Evolutionary conservation across 2,888 invertebrate genomes (phyloP).

Genomic region (Atrina japonica): DNA sequence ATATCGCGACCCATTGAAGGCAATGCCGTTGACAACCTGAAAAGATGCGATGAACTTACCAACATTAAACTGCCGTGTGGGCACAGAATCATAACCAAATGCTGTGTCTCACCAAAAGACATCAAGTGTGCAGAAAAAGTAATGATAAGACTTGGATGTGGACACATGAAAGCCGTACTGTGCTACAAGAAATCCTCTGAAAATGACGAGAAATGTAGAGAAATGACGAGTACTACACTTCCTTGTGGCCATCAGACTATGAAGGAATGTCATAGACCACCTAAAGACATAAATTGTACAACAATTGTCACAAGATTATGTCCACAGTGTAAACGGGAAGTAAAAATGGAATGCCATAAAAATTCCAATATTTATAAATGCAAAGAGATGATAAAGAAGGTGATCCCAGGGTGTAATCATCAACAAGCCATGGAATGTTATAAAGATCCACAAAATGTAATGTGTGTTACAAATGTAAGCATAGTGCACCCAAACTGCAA

Average conservation of each 20-base stretch:
- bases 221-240: neutral
- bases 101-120: neutral
- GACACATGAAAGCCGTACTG: constrained; percentile 1
- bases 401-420: constrained; percentile 4
- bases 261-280: neutral
- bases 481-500: too few species aligned
- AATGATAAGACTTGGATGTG: neutral
- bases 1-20: too few species aligned
- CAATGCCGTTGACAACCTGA: too few species aligned
- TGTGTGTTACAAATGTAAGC: too few species aligned
- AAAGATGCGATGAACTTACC: neutral
- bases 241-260: constrained; percentile 7
- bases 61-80: constrained; percentile 11
- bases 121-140: constrained; percentile 16
- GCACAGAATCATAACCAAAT: neutral
- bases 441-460: neutral
- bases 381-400: neutral
- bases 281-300: neutral
- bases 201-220: neutral
- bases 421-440: constrained; percentile 1
- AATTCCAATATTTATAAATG: neutral
- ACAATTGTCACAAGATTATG: neutral
- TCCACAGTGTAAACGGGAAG: constrained; percentile 2
- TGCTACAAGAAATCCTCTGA: neutral
- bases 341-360: neutral